Evolutionary conservation across 2,888 invertebrate genomes (phyloP), one percentile per base, ranked within the genome.

Genomic region (Eumerus sabulonum): DNA sequence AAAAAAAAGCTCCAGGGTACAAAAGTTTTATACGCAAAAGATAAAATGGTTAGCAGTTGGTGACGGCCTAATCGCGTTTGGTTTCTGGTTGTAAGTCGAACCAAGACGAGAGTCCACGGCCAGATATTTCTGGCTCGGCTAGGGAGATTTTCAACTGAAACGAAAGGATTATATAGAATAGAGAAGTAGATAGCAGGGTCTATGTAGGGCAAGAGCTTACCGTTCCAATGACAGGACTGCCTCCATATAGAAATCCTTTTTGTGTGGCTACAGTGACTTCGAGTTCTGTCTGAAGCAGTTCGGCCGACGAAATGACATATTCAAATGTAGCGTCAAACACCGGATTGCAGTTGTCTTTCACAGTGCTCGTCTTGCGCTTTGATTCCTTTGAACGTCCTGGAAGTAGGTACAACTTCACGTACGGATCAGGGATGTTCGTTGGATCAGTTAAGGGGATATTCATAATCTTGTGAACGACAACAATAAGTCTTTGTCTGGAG

Each of bases 271-370:
- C 95, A 0, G 95, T 95, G 35, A 98, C 92, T 88, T 97, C 96
- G 71, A 98, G 90, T 67, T 94, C 93, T 13, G 94, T 92, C 50
- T 92, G 92, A 84, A 93, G 92, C 62, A 97, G 88, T 86, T 97
- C 97, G 1, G 93, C 93, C 83, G 93, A 92, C 0, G 95, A 95
- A 82, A 97, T 93, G 50, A 94, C 90, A 90, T 96, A 98, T 87
- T 98, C 97, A 86, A 97, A 97, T 83, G 94, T 94, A 86, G 97
- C 96, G 88, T 98, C 97, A 87, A 94, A 98, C 19, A 94, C 92
- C 0, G 98, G 97, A 91, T 95, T 96, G 85, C 96, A 96, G 86
- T 93, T 96, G 88, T 98, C 96, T 87, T 96, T 97, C 35, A 88
- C 84, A 85, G 95, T 94, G 83, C 91, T 92, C 12, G 97, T 97